A percentile compares a stretch with the other conserved stretches of the same genome.
phyloP scores from a whole-genome alignment of 2,113 vertebrate species.

The Ceyx margarethae region DNA sequence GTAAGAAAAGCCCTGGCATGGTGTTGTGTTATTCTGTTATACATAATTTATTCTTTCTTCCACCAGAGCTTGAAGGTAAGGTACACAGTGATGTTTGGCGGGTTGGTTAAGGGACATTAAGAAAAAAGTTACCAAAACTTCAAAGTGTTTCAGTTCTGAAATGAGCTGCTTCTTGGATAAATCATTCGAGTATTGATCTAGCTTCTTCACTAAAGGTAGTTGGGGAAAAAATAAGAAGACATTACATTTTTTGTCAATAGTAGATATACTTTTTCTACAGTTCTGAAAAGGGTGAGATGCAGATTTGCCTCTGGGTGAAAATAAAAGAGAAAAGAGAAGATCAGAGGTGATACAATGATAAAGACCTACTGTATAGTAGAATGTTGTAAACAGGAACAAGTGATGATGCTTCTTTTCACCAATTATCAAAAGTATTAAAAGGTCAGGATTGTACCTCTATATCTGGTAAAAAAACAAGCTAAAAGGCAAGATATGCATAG shows the following conservation, averaged over 20 bases:
- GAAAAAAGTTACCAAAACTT: not conserved
- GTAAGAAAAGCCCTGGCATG: not conserved
- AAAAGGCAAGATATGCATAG: not conserved
- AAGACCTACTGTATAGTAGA: not conserved
- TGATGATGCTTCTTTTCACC: not conserved
- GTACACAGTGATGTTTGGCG: not conserved
- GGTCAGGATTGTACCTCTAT: not conserved
- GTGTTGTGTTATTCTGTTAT: not conserved
- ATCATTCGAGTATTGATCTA: not conserved
- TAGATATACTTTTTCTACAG: not conserved
- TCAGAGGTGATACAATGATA: not conserved
- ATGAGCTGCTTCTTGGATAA: not conserved
- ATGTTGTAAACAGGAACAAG: not conserved
- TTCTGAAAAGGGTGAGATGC: not conserved
- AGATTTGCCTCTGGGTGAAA: not conserved
- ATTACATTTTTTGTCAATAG: not conserved
- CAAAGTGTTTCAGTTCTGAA: not conserved
- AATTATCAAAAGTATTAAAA: not conserved
- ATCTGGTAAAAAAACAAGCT: not conserved
- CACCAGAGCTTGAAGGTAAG: not conserved
- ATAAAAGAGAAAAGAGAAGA: not conserved
- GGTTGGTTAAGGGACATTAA: not conserved
- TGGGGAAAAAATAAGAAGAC: not conserved
- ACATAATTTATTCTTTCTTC: conserved; percentile 14
- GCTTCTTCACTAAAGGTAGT: not conserved